Evolutionary conservation across 1,140 invertebrate genomes (phyloP), one percentile per base, ranked within the genome.

Genomic region (Drosophila tsacasi): DNA sequence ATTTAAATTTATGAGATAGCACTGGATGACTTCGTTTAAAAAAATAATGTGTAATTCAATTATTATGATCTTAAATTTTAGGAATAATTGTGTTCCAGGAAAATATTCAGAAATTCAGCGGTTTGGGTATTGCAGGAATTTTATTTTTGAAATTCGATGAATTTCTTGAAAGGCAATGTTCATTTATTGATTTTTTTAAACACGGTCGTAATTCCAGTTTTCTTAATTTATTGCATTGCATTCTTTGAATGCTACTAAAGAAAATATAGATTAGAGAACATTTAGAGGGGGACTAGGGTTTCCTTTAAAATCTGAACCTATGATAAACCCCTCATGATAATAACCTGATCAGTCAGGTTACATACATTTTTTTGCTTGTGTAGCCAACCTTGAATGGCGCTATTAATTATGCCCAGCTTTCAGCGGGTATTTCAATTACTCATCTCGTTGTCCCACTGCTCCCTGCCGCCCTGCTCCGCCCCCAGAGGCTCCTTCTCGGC

Each of bases 321-420:
- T 17, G 21, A n/a, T 37, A 0, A 37, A 19, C 32, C 32, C 10
- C 7, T 5, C 3, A 4, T 9, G 3, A 7, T 3, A 5, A 37
- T 17, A 5, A 9, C 5, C 30, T 19, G 25, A 6, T 52, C 5
- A 30, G 25, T 6, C 17, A n/a, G n/a, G n/a, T n/a, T n/a, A n/a
- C 21, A 42, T 10, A 7, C 13, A 9, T n/a, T 50, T 25, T 63
- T 49, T n/a, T 25, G 1, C 8, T 32, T 39, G 69, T 73, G 69
- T 61, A 61, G 8, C 37, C 69, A 73, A 73, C 69, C 74, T 76
- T 76, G 73, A 59, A 9, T 60, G 17, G 6, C 35, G 54, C 73
- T 59, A 76, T 76, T 76, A 76, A 76, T 76, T 76, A 76, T 76
- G 54, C 32, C 19, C 62, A 76, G 52, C 54, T 76, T 76, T 76